These are phyloP conservation scores for Parus major DNA, from an alignment of 2,113 vertebrate species.

Conservation along the genomic window DNA sequence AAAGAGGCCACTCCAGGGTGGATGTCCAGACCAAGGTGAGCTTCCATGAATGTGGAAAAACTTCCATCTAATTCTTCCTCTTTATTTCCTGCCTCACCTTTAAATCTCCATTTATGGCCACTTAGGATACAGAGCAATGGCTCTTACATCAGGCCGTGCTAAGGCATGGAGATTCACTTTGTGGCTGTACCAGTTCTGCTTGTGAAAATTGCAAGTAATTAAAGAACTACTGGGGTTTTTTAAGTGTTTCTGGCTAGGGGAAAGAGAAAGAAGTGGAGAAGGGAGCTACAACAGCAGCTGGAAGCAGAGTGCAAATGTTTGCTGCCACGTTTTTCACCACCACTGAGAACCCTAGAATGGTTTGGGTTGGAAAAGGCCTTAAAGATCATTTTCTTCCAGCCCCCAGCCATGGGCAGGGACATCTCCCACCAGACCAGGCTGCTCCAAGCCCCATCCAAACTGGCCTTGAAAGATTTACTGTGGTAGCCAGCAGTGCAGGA, in stretches of 20 bases:
- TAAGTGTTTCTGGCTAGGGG: too few species aligned
- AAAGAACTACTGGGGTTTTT: background rate
- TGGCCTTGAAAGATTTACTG: background rate
- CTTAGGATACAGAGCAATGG: background rate
- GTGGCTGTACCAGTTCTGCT: background rate
- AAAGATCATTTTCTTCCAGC: background rate
- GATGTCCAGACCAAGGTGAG: too few species aligned
- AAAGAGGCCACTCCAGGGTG: too few species aligned
- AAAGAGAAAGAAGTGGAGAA: background rate
- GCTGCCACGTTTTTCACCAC: background rate
- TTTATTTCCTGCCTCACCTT: background rate
- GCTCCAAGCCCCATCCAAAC: background rate
- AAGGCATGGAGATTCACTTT: background rate
- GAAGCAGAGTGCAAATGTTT: background rate
- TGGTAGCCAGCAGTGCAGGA: background rate
- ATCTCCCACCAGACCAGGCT: background rate
- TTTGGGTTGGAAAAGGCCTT: background rate
- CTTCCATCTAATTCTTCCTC: background rate
- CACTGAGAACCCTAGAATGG: background rate
- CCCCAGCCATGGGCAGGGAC: background rate
- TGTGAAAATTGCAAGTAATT: background rate
- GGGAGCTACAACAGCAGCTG: background rate
- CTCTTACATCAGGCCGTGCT: fast-evolving
- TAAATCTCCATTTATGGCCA: fast-evolving
- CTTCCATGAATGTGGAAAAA: background rate